A percentile compares a stretch with the other conserved stretches of the same genome.
Conservation (phyloP, 1,140 invertebrate genomes). For the Lepidurus arcticus region DNA sequence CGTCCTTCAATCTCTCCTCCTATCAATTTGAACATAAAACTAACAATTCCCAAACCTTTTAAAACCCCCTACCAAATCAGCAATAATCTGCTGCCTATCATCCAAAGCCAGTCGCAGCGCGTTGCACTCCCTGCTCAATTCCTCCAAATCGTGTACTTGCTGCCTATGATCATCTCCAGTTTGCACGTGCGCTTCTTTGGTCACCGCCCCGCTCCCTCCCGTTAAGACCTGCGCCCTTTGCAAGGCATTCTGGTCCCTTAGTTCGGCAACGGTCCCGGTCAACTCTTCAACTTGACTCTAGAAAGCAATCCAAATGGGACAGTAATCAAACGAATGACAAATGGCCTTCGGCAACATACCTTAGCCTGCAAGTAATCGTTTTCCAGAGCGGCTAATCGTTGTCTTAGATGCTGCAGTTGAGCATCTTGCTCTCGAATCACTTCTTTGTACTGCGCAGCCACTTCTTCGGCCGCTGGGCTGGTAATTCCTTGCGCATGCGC, state of each 20-base stretch:
- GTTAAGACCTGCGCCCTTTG: conserved; percentile 63
- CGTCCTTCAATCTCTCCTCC: neutral
- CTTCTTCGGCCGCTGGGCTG: conserved; percentile 30
- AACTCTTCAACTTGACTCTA: conserved; percentile 65
- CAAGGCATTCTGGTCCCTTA: conserved; percentile 81
- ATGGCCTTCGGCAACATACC: neutral
- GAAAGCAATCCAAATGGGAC: conserved; percentile 32
- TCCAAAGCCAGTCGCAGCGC: conserved; percentile 12
- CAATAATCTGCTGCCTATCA: neutral
- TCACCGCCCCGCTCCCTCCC: conserved; percentile 34
- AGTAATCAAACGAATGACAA: conserved; percentile 21
- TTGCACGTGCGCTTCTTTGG: conserved; percentile 11
- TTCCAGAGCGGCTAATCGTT: conserved; percentile 43
- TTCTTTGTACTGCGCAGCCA: conserved; percentile 76
- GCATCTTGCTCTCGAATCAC: conserved; percentile 80
- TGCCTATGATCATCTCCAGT: conserved; percentile 1
- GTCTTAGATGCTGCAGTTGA: conserved; percentile 59
- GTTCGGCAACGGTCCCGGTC: conserved; percentile 61
- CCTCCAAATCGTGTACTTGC: neutral
- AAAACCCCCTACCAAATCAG: neutral
- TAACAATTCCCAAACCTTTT: neutral
- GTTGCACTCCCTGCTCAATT: conserved; percentile 30
- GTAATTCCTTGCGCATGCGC: conserved; percentile 21
- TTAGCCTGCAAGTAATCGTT: conserved; percentile 35
- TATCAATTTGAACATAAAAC: neutral